These are phyloP conservation scores for Rhyacichthys aspro DNA, from an alignment of 2,797 vertebrate genomes.

Conservation along the genomic window DNA sequence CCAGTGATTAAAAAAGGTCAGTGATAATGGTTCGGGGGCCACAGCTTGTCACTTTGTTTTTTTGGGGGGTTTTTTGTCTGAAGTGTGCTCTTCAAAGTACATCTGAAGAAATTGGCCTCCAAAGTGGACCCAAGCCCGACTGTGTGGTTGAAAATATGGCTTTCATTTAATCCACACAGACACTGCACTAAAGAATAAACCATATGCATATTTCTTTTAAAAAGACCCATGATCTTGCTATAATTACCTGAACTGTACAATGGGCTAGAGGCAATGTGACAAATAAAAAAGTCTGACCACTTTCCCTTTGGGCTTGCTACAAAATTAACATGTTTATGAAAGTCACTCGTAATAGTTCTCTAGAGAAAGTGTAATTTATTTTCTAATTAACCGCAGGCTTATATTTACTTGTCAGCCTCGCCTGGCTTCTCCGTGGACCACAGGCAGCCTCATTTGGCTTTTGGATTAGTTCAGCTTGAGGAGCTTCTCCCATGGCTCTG, in stretches of 20 bases:
- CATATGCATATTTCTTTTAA: slow-evolving; percentile 3
- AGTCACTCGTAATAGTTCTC: slow-evolving; percentile 41
- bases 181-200: slow-evolving; percentile 1
- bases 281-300: slow-evolving; percentile 22
- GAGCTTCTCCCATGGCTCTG: slow-evolving; percentile 36
- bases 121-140: slow-evolving; percentile 1
- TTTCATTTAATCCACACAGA: slow-evolving; percentile 18
- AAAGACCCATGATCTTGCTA: slow-evolving; percentile 2
- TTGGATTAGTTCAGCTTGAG: slow-evolving; percentile 63
- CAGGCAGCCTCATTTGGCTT: slow-evolving; percentile 33
- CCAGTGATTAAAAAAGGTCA: slow-evolving; percentile 49
- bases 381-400: slow-evolving; percentile 58
- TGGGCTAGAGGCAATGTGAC: slow-evolving; percentile 9
- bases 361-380: slow-evolving; percentile 46
- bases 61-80: slow-evolving; percentile 8
- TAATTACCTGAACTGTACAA: slow-evolving; percentile 10
- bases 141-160: slow-evolving; percentile 6
- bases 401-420: slow-evolving; percentile 47
- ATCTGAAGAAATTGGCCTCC: slow-evolving; percentile 14
- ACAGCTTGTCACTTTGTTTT: slow-evolving; percentile 29
- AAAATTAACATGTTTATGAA: slow-evolving; percentile 40
- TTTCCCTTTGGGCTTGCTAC: slow-evolving; percentile 8
- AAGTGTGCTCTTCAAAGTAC: slow-evolving; percentile 12
- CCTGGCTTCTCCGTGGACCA: slow-evolving; percentile 32
- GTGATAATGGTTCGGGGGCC: slow-evolving; percentile 29